Conservation (phyloP, 2,797 vertebrate species). For the Tapera naevia region DNA sequence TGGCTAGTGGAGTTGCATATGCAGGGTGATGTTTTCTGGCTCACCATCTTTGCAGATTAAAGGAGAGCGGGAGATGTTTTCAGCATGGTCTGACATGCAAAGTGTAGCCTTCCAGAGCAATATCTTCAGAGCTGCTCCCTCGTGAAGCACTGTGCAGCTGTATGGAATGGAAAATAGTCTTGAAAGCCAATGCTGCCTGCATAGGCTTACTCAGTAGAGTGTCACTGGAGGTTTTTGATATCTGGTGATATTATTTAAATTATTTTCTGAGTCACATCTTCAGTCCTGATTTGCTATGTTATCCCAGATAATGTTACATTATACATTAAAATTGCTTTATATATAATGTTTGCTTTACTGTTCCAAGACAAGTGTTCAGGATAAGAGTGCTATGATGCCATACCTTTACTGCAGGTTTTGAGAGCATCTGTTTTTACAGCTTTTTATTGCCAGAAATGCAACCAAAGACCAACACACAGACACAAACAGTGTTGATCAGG, state of each 20-base stretch:
- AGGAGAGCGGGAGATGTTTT: not conserved
- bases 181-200: not conserved
- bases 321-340: not conserved
- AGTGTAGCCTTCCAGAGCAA: not conserved
- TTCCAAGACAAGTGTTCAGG: not conserved
- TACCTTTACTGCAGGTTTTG: not conserved
- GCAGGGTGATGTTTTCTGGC: not conserved
- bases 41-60: not conserved
- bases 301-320: not conserved
- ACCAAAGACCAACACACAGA: not conserved
- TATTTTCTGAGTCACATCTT: not conserved
- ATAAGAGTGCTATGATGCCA: not conserved
- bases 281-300: not conserved
- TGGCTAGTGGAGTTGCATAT: not conserved
- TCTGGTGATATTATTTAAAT: not conserved
- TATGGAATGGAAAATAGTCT: not conserved
- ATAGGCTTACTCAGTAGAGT: not conserved
- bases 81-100: not conserved
- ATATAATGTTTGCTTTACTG: not conserved
- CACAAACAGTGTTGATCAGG: not conserved
- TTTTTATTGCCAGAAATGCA: not conserved
- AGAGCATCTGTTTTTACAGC: not conserved
- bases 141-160: not conserved
- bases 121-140: not conserved
- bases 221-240: not conserved